These are phyloP conservation scores for Troglohyphantes excavatus DNA, from an alignment of 2,888 invertebrate species.

Conservation along the genomic window DNA sequence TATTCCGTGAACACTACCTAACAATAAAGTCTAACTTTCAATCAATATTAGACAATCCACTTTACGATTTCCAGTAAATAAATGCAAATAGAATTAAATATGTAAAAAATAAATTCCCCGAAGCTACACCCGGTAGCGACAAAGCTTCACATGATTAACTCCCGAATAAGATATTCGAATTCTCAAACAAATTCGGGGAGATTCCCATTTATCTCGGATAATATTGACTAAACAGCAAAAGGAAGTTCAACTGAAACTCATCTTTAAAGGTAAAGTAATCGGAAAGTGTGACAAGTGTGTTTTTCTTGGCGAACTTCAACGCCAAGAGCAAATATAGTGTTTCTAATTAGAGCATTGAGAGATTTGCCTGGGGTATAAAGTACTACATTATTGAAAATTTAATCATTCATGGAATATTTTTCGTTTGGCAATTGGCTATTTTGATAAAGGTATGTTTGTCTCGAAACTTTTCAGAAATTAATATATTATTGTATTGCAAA, in stretches of 20 bases:
- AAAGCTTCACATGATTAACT: background rate
- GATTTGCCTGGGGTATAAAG: background rate
- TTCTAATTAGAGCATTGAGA: background rate
- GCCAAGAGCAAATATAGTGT: background rate
- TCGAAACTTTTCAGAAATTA: too few species aligned
- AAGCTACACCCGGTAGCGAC: background rate
- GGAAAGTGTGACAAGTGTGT: background rate
- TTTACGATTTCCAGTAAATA: too few species aligned
- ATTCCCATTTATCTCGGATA: background rate
- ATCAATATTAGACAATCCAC: too few species aligned
- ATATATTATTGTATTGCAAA: too few species aligned
- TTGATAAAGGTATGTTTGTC: too few species aligned
- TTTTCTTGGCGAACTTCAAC: background rate
- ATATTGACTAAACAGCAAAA: conserved; percentile 1
- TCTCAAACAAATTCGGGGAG: background rate
- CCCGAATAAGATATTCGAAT: background rate
- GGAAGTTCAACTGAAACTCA: background rate
- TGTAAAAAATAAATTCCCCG: too few species aligned
- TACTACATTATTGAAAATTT: background rate
- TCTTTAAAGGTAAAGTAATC: background rate
- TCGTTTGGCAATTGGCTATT: too few species aligned
- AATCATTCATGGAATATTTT: too few species aligned
- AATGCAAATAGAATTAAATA: too few species aligned
- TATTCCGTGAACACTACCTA: too few species aligned
- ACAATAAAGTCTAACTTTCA: too few species aligned